Evolutionary conservation across 2,113 vertebrate genomes (phyloP).

Genomic region (Oryzias woworae): DNA sequence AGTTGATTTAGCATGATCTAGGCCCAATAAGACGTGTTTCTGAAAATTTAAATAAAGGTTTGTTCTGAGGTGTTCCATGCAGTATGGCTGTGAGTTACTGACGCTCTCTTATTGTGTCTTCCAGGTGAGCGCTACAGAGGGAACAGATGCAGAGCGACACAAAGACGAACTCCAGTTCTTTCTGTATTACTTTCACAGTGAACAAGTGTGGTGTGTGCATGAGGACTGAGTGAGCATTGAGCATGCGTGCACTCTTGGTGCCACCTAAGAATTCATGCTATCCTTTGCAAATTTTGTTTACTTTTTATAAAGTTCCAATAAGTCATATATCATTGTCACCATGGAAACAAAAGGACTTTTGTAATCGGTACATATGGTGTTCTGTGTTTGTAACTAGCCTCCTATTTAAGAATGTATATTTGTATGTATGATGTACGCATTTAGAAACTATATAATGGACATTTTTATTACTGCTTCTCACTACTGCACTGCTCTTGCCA

Average conservation of each 20-base stretch:
- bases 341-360: constrained; percentile 57
- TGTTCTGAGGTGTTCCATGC: no score
- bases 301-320: constrained; percentile 70
- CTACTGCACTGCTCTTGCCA: constrained; percentile 31
- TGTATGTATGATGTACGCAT: constrained; percentile 73
- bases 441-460: constrained; percentile 68
- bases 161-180: constrained; percentile 57
- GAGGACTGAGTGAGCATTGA: constrained; percentile 19
- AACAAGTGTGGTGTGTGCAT: constrained; percentile 18
- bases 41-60: no score
- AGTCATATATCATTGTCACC: constrained; percentile 61
- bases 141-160: constrained; percentile 38
- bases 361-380: constrained; percentile 67
- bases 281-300: constrained; percentile 67
- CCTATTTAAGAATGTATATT: constrained; percentile 78
- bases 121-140: constrained; percentile 52
- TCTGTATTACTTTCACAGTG: constrained; percentile 66
- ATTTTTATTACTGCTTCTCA: constrained; percentile 56
- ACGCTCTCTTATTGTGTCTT: constrained; percentile 45
- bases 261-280: constrained; percentile 56
- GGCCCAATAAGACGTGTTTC: no score
- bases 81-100: constrained; percentile 1
- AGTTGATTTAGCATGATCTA: no score
- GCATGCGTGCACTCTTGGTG: constrained; percentile 47
- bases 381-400: constrained; percentile 73